A percentile compares a stretch with the other conserved stretches of the same genome.
phyloP scores from a whole-genome alignment of 1,140 invertebrate species.

The Subanguina moxae region DNA sequence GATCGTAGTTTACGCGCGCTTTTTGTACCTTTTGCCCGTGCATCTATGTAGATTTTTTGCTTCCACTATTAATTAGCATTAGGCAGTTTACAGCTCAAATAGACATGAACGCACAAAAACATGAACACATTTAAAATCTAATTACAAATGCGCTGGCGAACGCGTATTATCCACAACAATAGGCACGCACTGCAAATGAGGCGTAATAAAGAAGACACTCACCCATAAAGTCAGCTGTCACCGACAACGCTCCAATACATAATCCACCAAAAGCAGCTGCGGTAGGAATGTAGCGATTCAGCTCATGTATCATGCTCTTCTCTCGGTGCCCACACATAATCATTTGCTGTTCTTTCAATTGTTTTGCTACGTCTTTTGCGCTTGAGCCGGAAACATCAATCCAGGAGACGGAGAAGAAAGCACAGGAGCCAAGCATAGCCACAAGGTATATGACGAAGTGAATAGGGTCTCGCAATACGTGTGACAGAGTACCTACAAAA shows the following conservation, averaged over 20 bases:
- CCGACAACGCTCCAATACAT: slow-evolving; percentile 95
- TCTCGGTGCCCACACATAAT: slow-evolving; percentile 98
- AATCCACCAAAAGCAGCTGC: slow-evolving; percentile 97
- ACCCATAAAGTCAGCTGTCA: slow-evolving; percentile 92
- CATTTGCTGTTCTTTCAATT: slow-evolving; percentile 99
- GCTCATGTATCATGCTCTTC: slow-evolving; percentile 97
- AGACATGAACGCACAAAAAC: not conserved
- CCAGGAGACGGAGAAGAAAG: slow-evolving; percentile 99
- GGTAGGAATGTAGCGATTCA: slow-evolving; percentile 99
- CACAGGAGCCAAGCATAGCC: slow-evolving; percentile 98
- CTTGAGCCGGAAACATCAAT: slow-evolving; percentile 99
- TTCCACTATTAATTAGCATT: no score
- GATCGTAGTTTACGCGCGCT: no score
- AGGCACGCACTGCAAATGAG: no score
- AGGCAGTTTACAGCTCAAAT: no score
- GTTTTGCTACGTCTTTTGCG: slow-evolving; percentile 98
- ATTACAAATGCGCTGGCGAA: no score
- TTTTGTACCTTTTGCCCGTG: no score
- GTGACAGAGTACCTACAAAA: not conserved
- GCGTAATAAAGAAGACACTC: no score
- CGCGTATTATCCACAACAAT: not conserved
- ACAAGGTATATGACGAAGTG: slow-evolving; percentile 94
- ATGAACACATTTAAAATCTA: not conserved
- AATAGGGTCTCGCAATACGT: slow-evolving; percentile 82
- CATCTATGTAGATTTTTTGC: no score